Conservation (phyloP, 1,140 invertebrate species). For the Pogonognathellus flavescens region DNA sequence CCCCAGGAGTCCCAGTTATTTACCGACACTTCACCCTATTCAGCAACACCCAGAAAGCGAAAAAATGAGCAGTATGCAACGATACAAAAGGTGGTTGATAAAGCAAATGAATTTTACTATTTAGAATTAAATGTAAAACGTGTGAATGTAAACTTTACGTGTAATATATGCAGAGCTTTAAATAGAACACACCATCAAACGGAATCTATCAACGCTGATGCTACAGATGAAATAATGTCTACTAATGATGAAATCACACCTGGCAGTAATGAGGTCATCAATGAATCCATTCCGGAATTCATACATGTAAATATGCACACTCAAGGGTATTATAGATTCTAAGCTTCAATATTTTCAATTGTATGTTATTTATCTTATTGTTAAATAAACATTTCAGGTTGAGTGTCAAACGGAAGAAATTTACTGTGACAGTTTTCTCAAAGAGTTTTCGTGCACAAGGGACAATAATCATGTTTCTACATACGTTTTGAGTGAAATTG, state of each 20-base stretch:
- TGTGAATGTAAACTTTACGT: no score
- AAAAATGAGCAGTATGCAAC: neutral
- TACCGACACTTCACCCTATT: neutral
- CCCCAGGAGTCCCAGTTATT: slow-evolving; percentile 16
- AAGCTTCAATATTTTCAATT: neutral
- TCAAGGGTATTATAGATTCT: neutral
- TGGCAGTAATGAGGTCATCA: neutral
- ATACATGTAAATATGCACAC: neutral
- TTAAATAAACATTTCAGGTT: neutral
- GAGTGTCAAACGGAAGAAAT: neutral
- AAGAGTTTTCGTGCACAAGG: neutral
- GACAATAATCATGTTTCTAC: neutral
- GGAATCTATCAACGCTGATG: neutral
- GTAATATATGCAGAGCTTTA: neutral
- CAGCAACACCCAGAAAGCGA: neutral
- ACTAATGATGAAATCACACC: no score
- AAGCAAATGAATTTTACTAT: no score
- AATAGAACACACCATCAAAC: neutral
- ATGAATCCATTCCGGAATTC: neutral
- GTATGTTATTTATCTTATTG: neutral
- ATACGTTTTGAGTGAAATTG: neutral
- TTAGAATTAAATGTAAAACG: no score
- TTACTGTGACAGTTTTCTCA: neutral
- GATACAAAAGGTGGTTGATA: neutral
- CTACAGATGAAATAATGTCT: no score